Conservation (phyloP, 1,140 invertebrate genomes). For the Monomorium pharaonis region DNA sequence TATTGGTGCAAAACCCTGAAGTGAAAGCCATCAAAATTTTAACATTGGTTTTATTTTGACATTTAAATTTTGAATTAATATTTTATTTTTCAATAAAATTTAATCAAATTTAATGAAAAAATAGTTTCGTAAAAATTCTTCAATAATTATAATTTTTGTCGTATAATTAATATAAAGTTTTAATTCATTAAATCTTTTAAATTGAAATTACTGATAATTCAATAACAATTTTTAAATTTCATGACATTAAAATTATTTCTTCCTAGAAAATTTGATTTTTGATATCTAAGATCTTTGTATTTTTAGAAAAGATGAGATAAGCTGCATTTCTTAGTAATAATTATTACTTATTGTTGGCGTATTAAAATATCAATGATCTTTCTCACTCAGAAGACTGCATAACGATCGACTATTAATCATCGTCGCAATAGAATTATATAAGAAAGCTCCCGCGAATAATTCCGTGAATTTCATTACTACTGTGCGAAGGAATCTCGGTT, state of each 20-base stretch:
- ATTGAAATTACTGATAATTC: neutral
- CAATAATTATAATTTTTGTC: neutral
- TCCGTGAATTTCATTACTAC: conserved; percentile 13
- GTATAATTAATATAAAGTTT: neutral
- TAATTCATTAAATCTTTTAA: neutral
- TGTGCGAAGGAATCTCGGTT: neutral
- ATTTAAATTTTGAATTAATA: neutral
- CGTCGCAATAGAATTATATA: neutral
- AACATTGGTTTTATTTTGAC: neutral
- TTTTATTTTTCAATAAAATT: neutral
- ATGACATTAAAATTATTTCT: neutral
- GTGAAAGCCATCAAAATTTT: neutral
- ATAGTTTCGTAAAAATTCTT: neutral
- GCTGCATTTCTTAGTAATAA: neutral
- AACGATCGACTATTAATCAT: conserved; percentile 21
- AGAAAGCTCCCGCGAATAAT: conserved; percentile 21
- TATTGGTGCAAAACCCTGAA: neutral
- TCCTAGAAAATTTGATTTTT: neutral
- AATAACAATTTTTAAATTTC: neutral
- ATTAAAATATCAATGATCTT: conserved; percentile 12
- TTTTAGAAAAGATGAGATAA: neutral
- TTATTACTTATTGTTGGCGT: conserved; percentile 1
- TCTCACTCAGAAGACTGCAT: neutral
- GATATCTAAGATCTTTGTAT: neutral
- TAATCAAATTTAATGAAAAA: neutral